Evolutionary conservation across 2,797 vertebrate species (phyloP).

Genomic region (Cossypha polioptera): DNA sequence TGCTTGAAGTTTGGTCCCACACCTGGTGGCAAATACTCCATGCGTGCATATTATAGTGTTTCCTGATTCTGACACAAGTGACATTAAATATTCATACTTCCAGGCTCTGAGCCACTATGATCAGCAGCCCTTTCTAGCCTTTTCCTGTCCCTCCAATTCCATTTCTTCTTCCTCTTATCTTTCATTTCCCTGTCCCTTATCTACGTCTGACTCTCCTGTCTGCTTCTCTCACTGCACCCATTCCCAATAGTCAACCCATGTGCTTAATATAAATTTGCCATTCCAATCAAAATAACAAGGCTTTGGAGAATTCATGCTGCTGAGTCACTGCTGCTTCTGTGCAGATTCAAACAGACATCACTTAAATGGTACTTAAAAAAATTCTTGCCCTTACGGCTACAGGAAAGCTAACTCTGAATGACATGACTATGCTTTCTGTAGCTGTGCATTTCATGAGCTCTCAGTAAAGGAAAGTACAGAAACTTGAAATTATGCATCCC

Average conservation of each 20-base stretch:
- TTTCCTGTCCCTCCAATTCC: background rate
- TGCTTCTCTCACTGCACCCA: background rate
- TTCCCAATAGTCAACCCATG: background rate
- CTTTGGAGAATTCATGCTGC: conserved; percentile 30
- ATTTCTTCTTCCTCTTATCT: background rate
- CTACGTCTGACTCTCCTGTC: background rate
- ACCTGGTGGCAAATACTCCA: background rate
- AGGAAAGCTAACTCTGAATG: conserved; percentile 15
- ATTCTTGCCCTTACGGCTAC: background rate
- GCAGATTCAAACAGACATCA: conserved; percentile 33
- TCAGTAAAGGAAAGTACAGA: background rate
- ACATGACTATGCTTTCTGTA: conserved; percentile 38
- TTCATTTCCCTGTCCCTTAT: background rate
- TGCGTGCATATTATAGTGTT: background rate
- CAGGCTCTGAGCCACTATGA: background rate
- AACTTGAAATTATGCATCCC: background rate
- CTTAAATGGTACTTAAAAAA: conserved; percentile 51
- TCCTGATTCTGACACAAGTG: background rate
- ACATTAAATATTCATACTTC: background rate
- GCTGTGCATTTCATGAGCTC: background rate
- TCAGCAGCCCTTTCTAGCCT: background rate
- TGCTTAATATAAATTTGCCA: conserved; percentile 35
- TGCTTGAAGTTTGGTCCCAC: background rate
- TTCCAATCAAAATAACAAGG: conserved; percentile 45
- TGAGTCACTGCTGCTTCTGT: conserved; percentile 47